These are phyloP conservation scores for Nephrotoma appendiculata DNA, from an alignment of 2,888 invertebrate genomes.

Conservation along the genomic window DNA sequence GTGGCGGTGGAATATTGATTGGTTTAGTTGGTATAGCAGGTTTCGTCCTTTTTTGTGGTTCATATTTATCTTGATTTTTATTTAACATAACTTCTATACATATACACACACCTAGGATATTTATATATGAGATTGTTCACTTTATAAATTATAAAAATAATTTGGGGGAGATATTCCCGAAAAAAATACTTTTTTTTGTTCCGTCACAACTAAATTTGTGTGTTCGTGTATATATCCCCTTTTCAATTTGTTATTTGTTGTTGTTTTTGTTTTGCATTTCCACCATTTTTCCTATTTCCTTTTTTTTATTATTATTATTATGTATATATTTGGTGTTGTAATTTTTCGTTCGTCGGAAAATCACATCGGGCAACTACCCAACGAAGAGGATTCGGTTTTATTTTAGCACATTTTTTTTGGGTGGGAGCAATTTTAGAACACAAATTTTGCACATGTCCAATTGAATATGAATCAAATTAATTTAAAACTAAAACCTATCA, in stretches of 20 bases:
- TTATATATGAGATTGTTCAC: not conserved
- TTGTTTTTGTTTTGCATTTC: not conserved
- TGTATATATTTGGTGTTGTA: not conserved
- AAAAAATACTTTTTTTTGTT: not conserved
- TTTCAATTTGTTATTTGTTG: not conserved
- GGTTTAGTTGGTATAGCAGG: constrained; percentile 2
- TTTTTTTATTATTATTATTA: not conserved
- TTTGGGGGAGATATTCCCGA: not conserved
- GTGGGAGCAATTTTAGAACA: not conserved
- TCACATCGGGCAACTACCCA: not conserved
- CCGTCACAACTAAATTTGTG: not conserved
- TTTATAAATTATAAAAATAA: not conserved
- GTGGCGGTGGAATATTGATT: constrained; percentile 1
- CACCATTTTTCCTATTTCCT: not conserved
- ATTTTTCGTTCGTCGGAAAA: not conserved
- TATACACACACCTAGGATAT: not conserved
- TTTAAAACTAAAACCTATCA: not conserved
- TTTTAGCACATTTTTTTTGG: not conserved
- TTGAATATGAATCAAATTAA: not conserved
- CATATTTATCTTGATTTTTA: not conserved
- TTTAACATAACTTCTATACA: not conserved
- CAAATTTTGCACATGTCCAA: not conserved
- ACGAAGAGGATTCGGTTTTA: not conserved
- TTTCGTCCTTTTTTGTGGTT: not conserved
- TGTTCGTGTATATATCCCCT: not conserved